A percentile compares a stretch with the other conserved stretches of the same genome.
Evolutionary conservation across 2,113 vertebrate genomes (phyloP).

Genomic region (Chaetorhynchus papuensis): DNA sequence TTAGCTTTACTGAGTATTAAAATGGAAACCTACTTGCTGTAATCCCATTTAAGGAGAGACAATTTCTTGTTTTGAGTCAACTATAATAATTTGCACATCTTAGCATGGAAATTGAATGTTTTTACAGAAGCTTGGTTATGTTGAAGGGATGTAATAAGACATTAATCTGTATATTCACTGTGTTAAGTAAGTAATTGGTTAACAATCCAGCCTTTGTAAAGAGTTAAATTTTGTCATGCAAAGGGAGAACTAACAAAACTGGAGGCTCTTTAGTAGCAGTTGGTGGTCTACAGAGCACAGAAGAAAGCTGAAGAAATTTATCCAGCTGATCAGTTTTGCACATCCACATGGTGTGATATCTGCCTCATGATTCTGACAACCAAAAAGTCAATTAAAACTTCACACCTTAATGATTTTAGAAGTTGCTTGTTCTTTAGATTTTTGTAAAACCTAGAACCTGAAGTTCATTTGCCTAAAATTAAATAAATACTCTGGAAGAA

Average conservation of each 20-base stretch:
- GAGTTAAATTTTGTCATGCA: background rate
- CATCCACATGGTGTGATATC: background rate
- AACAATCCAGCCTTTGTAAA: background rate
- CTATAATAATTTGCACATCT: background rate
- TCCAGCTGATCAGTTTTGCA: background rate
- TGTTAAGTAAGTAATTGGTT: background rate
- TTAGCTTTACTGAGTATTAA: background rate
- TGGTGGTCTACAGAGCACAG: background rate
- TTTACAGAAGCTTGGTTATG: background rate
- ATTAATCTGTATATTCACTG: background rate
- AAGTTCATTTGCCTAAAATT: background rate
- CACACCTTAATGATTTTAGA: background rate
- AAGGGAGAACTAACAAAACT: background rate
- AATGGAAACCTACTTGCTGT: background rate
- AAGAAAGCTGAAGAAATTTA: background rate
- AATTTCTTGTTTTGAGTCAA: background rate
- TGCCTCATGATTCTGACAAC: background rate
- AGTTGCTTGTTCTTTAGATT: background rate
- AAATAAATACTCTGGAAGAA: background rate
- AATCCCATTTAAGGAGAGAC: background rate
- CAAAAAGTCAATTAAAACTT: background rate
- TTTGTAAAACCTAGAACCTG: background rate
- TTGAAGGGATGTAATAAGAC: background rate
- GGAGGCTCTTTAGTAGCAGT: background rate
- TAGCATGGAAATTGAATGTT: background rate